These are phyloP conservation scores for Lepidurus apus DNA, from an alignment of 1,140 invertebrate species.

Conservation along the genomic window DNA sequence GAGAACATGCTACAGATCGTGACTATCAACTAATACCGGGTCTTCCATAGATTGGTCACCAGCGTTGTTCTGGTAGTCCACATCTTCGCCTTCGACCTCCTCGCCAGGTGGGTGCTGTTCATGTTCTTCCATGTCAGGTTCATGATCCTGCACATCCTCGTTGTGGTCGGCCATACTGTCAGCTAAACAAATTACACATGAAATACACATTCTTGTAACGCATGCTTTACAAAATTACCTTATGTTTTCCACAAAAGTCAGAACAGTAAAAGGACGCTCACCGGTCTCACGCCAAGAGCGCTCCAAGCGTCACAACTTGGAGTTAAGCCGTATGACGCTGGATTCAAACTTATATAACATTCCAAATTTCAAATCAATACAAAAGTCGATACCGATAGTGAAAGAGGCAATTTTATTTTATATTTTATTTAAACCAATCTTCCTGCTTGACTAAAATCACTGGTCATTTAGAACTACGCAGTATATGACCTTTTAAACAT, in stretches of 20 bases:
- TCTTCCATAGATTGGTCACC: constrained; percentile 29
- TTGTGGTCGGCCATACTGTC: not conserved
- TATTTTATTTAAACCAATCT: too few species aligned
- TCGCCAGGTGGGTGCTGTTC: constrained; percentile 5
- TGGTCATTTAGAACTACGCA: too few species aligned
- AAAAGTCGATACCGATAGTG: too few species aligned
- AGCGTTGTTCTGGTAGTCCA: constrained; percentile 23
- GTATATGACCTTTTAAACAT: too few species aligned
- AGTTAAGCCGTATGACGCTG: too few species aligned
- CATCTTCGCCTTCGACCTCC: constrained; percentile 11
- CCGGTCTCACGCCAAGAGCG: too few species aligned
- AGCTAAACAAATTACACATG: not conserved
- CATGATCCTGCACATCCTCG: constrained; percentile 3
- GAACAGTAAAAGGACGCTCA: too few species aligned
- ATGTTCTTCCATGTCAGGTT: constrained; percentile 12
- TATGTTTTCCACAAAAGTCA: not conserved
- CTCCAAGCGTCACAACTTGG: too few species aligned
- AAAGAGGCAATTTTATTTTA: too few species aligned
- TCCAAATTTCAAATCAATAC: too few species aligned
- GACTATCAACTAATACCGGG: constrained; percentile 5
- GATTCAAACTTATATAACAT: too few species aligned
- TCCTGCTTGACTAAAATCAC: too few species aligned
- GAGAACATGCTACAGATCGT: not conserved
- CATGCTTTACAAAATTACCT: not conserved
- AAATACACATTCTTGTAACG: not conserved